Conservation (phyloP, 2,113 vertebrate genomes). For the Phalacrocorax pelagicus region DNA sequence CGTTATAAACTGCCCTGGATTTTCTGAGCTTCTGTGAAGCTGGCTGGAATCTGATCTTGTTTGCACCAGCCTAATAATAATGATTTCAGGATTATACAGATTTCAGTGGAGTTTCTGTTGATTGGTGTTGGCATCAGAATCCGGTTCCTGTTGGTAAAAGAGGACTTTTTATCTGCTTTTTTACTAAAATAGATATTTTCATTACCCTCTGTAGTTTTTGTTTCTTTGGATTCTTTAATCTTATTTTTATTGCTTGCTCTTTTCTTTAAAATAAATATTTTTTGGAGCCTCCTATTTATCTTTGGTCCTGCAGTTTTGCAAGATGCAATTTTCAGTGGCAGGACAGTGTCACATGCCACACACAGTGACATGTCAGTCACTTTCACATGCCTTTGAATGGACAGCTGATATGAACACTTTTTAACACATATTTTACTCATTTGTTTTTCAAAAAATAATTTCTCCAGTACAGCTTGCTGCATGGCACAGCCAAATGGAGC, state of each 20-base stretch:
- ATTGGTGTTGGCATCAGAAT: neutral
- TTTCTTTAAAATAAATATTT: neutral
- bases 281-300: neutral
- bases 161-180: neutral
- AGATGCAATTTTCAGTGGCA: neutral
- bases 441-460: neutral
- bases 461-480: neutral
- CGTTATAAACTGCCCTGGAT: neutral
- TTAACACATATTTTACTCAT: neutral
- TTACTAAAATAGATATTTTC: neutral
- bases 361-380: no score
- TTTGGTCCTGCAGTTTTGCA: neutral
- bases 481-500: accelerated
- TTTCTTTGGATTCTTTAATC: neutral
- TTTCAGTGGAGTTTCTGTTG: neutral
- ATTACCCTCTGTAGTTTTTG: neutral
- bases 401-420: neutral
- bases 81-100: neutral
- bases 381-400: neutral
- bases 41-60: neutral
- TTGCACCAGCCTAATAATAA: neutral
- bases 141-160: neutral
- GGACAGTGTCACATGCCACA: no score
- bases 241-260: neutral
- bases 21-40: neutral